These are phyloP conservation scores for Notamacropus eugenii DNA, from an alignment of 2,797 vertebrate genomes.

Conservation along the genomic window DNA sequence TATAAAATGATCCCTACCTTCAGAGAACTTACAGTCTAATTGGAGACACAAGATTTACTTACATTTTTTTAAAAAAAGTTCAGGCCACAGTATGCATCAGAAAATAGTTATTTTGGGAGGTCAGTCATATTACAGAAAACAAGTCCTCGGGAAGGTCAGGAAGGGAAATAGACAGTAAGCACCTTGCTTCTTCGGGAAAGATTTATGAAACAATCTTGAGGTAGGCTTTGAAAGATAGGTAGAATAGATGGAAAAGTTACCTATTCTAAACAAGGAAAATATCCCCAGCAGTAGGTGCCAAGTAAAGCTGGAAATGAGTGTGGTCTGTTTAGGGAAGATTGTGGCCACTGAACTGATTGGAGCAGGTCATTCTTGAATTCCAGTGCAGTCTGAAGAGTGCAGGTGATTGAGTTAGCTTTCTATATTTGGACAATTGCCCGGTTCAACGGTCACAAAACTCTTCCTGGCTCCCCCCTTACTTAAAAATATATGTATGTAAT, in stretches of 20 bases:
- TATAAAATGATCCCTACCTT: not conserved
- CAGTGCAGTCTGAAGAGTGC: constrained; percentile 43
- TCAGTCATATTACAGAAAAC: not conserved
- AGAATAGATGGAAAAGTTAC: not conserved
- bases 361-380: constrained; percentile 34
- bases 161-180: not conserved
- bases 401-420: not conserved
- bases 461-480: constrained; percentile 10
- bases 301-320: not conserved
- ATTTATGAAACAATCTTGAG: constrained; percentile 37
- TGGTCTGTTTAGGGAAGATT: not conserved
- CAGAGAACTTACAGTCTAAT: not conserved
- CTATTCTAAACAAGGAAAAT: constrained; percentile 22
- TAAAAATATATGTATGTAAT: constrained; percentile 38
- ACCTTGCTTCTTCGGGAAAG: not conserved
- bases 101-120: not conserved
- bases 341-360: not conserved
- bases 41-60: not conserved
- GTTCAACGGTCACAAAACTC: not conserved
- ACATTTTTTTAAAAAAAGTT: not conserved
- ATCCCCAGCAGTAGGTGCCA: constrained; percentile 4
- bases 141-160: not conserved
- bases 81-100: not conserved
- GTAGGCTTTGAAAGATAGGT: constrained; percentile 17
- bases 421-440: constrained; percentile 9